A percentile compares a stretch with the other conserved stretches of the same genome.
Conservation (phyloP, 1,140 invertebrate genomes). For the Physella acuta region DNA sequence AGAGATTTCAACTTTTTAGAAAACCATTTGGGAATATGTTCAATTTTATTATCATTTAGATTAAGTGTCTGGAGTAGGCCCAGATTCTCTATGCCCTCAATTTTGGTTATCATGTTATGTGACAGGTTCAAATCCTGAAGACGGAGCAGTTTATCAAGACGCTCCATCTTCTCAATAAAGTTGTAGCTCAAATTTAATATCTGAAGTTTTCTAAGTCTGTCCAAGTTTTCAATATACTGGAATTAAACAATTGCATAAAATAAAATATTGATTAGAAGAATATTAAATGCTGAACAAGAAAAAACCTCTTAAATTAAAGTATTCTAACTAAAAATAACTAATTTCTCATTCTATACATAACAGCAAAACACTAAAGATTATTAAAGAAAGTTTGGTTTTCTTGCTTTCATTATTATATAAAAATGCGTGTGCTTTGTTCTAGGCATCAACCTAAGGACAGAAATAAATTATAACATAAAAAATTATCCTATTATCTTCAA, state of each 20-base stretch:
- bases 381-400: no score
- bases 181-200: constrained; percentile 52
- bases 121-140: constrained; percentile 53
- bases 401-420: no score
- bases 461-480: no score
- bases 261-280: no score
- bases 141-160: constrained; percentile 49
- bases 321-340: no score
- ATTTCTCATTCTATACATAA: no score
- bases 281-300: no score
- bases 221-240: constrained; percentile 59
- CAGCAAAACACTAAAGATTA: no score
- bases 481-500: no score
- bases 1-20: constrained; percentile 50
- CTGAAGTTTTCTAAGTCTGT: constrained; percentile 44
- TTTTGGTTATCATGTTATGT: constrained; percentile 47
- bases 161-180: constrained; percentile 56
- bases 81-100: constrained; percentile 54
- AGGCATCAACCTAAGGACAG: no score
- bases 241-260: constrained; percentile 25
- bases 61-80: constrained; percentile 48
- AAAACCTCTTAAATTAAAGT: no score
- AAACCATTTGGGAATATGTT: constrained; percentile 54
- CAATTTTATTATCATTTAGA: constrained; percentile 50
- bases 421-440: no score